Base-by-base conservation (phyloP, 2,113 vertebrate species). In the Raphicerus campestris region DNA sequence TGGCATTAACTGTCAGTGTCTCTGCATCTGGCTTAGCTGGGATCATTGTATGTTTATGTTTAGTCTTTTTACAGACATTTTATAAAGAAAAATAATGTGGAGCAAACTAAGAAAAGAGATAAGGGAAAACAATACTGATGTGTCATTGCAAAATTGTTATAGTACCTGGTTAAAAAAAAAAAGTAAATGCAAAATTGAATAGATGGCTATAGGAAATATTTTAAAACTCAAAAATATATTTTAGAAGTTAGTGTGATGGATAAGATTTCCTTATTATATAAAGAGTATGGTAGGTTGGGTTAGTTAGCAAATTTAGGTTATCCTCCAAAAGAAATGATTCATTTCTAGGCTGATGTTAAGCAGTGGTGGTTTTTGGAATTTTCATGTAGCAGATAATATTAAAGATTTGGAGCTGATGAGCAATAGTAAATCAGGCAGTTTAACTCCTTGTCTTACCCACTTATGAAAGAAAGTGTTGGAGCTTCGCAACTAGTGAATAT, bases 1-100 rank as follows among this genome's bases (percentile, higher is more conserved):
- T 99, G 99, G 98, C 98, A 96, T 98, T 73, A 89, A 83, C 70
- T 70, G 22, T 66, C 78, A 78, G 83, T 87, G 35, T 91, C 70
- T 95, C 90, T 86, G 56, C 80, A 95, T 96, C 92, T 97, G 91
- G 42, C 51, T 95, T 13, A 94, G 45, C 98, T 98, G 81, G 96
- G 98, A 98, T 98, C 97, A 97, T 92, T 94, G 95, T 94, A 88
- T 51, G 32, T 92, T 87, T 96, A 89, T 39, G 60, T 94, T 97
- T 97, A 73, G 94, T 98, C 96, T 96, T 83, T 94, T 20, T 16
- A 24, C 56, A 84, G 95, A 96, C 39, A 81, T 92, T 96, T 93
- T 90, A 86, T 91, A 87, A 98, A 89, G 39, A 81, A 95, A 97
- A 97, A 93, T 53, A 85, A 97, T 92, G 49, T 92, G 82, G 35